These are phyloP conservation scores for Vultur gryphus DNA, from an alignment of 2,797 vertebrate genomes.

Conservation along the genomic window DNA sequence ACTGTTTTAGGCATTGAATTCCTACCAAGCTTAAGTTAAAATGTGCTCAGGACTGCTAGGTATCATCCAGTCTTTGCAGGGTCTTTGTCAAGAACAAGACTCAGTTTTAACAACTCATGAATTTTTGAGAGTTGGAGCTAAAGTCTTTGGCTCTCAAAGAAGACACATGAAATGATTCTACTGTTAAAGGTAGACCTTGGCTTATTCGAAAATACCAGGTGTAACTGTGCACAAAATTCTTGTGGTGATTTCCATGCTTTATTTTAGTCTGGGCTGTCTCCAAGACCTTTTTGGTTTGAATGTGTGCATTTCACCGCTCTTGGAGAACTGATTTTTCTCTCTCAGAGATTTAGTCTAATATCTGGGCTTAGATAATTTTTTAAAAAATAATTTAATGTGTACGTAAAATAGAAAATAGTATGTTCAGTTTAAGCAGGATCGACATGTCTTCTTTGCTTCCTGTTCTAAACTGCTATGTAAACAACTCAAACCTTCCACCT, in stretches of 20 bases:
- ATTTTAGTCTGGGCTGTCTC: background rate
- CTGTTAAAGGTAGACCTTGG: background rate
- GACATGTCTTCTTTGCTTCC: background rate
- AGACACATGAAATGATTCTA: background rate
- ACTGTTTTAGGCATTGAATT: background rate
- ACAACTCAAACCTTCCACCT: background rate
- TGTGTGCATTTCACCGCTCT: background rate
- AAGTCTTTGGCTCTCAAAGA: background rate
- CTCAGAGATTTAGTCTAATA: background rate
- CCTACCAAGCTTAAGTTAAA: background rate
- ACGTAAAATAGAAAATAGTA: background rate
- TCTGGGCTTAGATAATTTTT: background rate
- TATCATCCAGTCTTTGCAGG: background rate
- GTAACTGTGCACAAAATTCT: background rate
- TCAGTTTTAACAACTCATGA: background rate
- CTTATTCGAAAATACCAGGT: background rate
- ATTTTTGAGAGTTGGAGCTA: background rate
- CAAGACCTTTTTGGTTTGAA: background rate
- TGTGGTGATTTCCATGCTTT: background rate
- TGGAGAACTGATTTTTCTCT: background rate
- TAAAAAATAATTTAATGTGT: background rate
- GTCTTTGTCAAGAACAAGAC: background rate
- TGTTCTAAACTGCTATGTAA: background rate
- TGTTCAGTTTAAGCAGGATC: background rate
- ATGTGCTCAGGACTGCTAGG: background rate